Base-by-base conservation (phyloP, 2,113 vertebrate genomes). In the Aptenodytes patagonicus region DNA sequence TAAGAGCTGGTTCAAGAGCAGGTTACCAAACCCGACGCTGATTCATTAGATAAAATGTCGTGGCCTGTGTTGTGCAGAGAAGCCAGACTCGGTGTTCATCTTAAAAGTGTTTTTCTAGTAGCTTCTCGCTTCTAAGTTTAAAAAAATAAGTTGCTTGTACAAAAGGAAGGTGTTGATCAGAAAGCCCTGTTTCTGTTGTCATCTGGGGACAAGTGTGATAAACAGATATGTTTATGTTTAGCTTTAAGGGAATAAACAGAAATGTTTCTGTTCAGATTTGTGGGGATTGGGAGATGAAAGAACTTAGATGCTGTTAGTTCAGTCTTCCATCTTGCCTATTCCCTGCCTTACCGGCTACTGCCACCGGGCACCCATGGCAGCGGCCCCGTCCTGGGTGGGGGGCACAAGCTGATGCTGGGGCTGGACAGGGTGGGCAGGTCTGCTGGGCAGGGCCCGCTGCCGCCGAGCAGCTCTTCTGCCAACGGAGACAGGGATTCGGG, bases 1-100 rank as follows among this genome's bases (percentile, higher is more conserved):
- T 14, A 51, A 28, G 55, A n/a, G 18, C 49, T 47, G 20, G 26
- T 70, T 90, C 17, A 24, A 61, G 77, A 42, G n/a, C 36, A 28
- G 42, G 58, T 88, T 86, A 7, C 29, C 58, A 83, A 86, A 40
- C 49, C 25, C 0, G 0, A 1, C 0, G 0, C 83, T 36, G 54
- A 62, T 86, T 70, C 55, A 34, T 17, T 31, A 78, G 60, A 54
- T 65, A 34, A 69, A 85, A 20, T 40, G 17, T 6, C 64, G 62
- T 51, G 77, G 80, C 72, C 60, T 80, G 38, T 20, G 22, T n/a
- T 17, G 13, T 51, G 68, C 31, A 7, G 38, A 75, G 61, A 66
- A 54, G 38, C 31, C 28, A 34, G 34, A 4, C 16, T 87, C 16
- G 0, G 3, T 34, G 21, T 18, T 78, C 11, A 3, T 77, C 58